Evolutionary conservation across 2,797 vertebrate genomes (phyloP).

Genomic region (Fringilla coelebs): DNA sequence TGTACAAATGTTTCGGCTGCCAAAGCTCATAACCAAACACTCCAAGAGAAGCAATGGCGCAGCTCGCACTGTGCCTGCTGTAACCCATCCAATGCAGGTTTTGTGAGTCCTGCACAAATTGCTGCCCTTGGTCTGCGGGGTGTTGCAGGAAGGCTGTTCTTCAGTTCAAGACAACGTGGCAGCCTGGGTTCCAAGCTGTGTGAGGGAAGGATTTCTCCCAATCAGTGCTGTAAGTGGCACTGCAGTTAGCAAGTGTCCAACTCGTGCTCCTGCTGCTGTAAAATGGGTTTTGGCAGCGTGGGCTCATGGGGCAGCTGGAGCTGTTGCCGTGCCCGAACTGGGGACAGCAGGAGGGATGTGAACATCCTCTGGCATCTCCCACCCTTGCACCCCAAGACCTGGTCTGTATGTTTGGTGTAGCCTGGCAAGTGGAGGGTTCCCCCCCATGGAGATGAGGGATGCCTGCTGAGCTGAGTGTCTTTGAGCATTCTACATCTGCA

Average conservation of each 20-base stretch:
- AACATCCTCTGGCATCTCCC: background rate
- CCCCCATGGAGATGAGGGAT: no score
- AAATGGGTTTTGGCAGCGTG: rapidly evolving
- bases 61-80: background rate
- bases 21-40: background rate
- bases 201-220: background rate
- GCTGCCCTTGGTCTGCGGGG: background rate
- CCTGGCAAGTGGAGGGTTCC: background rate
- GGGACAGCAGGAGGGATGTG: background rate
- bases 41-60: rapidly evolving
- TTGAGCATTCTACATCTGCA: background rate
- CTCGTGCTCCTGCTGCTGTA: rapidly evolving
- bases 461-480: rapidly evolving
- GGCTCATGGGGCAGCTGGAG: background rate
- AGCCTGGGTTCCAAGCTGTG: rapidly evolving
- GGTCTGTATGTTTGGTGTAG: background rate
- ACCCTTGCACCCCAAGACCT: background rate
- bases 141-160: background rate
- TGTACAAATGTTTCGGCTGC: background rate
- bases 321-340: rapidly evolving
- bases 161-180: background rate
- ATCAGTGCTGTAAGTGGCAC: background rate
- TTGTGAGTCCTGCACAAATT: background rate
- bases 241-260: background rate
- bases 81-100: rapidly evolving